Conservation (phyloP, 2,888 invertebrate genomes). For the Drosophila quinaria region DNA sequence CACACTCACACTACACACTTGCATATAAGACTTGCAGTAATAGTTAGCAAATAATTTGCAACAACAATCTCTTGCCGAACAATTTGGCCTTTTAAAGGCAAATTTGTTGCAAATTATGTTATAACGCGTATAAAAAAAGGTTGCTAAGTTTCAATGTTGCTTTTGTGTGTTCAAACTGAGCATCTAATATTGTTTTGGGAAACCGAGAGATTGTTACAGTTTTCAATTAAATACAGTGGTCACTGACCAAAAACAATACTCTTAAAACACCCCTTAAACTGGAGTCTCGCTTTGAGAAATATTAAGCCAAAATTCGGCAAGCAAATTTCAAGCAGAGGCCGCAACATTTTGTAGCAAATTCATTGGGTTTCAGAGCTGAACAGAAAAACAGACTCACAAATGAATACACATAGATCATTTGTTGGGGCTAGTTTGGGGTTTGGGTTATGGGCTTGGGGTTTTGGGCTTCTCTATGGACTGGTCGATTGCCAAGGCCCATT, state of each 20-base stretch:
- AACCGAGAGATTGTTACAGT: slow-evolving; percentile 5
- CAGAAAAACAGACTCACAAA: slow-evolving; percentile 32
- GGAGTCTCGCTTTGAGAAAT: slow-evolving; percentile 2
- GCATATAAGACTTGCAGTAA: slow-evolving; percentile 40
- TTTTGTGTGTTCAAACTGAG: slow-evolving; percentile 1
- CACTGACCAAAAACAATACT: slow-evolving; percentile 9
- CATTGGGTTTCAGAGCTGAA: slow-evolving; percentile 17
- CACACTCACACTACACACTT: neutral
- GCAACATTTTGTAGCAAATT: slow-evolving; percentile 43
- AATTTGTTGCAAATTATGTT: slow-evolving; percentile 25
- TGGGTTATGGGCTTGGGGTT: slow-evolving; percentile 10
- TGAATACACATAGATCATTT: slow-evolving; percentile 55
- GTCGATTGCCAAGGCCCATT: slow-evolving; percentile 63
- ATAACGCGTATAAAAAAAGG: slow-evolving; percentile 6
- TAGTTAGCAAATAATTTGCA: slow-evolving; percentile 54
- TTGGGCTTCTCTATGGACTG: slow-evolving; percentile 39
- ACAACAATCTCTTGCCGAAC: slow-evolving; percentile 18
- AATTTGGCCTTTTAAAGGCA: slow-evolving; percentile 27
- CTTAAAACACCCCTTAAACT: slow-evolving; percentile 8
- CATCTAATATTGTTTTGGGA: neutral
- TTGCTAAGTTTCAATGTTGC: slow-evolving; percentile 7
- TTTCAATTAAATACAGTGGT: slow-evolving; percentile 7
- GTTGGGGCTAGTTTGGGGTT: slow-evolving; percentile 42
- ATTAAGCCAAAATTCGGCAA: slow-evolving; percentile 46
- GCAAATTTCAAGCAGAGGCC: slow-evolving; percentile 55